A percentile compares a stretch with the other conserved stretches of the same genome.
Evolutionary conservation across 1,140 invertebrate genomes (phyloP).

Genomic region (Drosophila yakuba): DNA sequence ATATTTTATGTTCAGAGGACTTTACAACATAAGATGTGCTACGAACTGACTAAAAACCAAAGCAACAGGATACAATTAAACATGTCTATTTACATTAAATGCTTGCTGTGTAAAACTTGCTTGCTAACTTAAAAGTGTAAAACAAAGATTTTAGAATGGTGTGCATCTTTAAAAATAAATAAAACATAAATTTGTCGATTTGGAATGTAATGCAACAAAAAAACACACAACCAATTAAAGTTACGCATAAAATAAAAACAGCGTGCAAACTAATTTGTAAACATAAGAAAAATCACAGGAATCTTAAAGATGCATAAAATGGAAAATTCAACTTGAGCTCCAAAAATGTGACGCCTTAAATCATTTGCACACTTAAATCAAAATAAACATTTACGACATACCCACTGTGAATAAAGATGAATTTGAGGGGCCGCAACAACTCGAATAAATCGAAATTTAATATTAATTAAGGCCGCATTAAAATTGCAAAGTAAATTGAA

Average conservation of each 20-base stretch:
- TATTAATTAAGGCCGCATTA: constrained; percentile 39
- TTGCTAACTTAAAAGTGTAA: too few relatives aligned
- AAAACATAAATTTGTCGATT: too few relatives aligned
- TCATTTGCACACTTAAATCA: constrained; percentile 38
- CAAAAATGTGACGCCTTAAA: constrained; percentile 16
- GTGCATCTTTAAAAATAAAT: too few relatives aligned
- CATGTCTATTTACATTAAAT: too few relatives aligned
- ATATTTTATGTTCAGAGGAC: too few relatives aligned
- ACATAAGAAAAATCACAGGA: constrained; percentile 7
- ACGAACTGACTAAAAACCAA: too few relatives aligned
- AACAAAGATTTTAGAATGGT: too few relatives aligned
- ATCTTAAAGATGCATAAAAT: constrained; percentile 11
- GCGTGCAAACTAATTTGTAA: constrained; percentile 13
- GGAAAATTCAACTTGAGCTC: not conserved
- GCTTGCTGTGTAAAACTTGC: too few relatives aligned
- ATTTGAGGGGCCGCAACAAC: not conserved
- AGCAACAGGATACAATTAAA: too few relatives aligned
- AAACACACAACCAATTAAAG: constrained; percentile 1
- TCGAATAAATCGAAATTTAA: constrained; percentile 51
- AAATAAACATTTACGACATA: constrained; percentile 33
- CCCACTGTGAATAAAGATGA: constrained; percentile 9
- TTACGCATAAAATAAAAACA: constrained; percentile 2
- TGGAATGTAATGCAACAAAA: not conserved
- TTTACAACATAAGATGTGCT: too few relatives aligned
- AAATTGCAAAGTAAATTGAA: constrained; percentile 45